A percentile compares a stretch with the other conserved stretches of the same genome.
Evolutionary conservation across 2,113 vertebrate genomes (phyloP).

Genomic region (Melanotaenia duboulayi): DNA sequence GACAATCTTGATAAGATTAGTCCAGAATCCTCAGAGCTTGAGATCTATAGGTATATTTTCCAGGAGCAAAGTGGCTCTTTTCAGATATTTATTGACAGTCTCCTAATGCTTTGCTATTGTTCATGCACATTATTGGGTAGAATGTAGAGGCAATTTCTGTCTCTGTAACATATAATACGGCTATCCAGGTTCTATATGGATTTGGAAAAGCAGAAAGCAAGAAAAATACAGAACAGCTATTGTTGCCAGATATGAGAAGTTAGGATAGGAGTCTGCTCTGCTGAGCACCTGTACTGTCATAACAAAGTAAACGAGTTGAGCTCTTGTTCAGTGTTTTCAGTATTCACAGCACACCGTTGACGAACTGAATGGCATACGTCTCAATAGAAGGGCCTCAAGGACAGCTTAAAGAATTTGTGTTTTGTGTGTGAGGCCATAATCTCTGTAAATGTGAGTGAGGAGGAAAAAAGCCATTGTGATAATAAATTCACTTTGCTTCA

Average conservation of each 20-base stretch:
- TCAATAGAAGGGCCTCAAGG: conserved; percentile 55
- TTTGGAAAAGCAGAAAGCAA: conserved; percentile 39
- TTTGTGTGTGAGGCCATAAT: conserved; percentile 40
- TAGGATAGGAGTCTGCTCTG: conserved; percentile 22
- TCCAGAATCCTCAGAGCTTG: conserved; percentile 27
- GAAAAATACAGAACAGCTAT: conserved; percentile 38
- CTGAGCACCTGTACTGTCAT: conserved; percentile 24
- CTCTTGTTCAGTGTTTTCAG: conserved; percentile 33
- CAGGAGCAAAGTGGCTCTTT: conserved; percentile 63
- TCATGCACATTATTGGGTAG: conserved; percentile 65
- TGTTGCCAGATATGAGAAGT: conserved; percentile 36
- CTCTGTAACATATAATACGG: conserved; percentile 54
- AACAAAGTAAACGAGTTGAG: conserved; percentile 52
- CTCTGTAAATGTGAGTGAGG: conserved; percentile 29
- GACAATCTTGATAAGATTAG: conserved; percentile 45
- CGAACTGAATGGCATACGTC: conserved; percentile 34
- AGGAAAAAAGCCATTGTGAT: conserved; percentile 40
- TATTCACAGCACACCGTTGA: conserved; percentile 23
- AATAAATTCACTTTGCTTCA: conserved; percentile 52
- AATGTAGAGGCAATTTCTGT: conserved; percentile 67
- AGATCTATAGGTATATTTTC: conserved; percentile 52
- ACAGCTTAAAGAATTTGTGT: conserved; percentile 47
- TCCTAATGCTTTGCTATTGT: conserved; percentile 73
- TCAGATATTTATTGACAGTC: conserved; percentile 72
- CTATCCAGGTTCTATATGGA: conserved; percentile 62